Base-by-base conservation (phyloP, 2,888 invertebrate genomes). In the Boloria euphrosyne region DNA sequence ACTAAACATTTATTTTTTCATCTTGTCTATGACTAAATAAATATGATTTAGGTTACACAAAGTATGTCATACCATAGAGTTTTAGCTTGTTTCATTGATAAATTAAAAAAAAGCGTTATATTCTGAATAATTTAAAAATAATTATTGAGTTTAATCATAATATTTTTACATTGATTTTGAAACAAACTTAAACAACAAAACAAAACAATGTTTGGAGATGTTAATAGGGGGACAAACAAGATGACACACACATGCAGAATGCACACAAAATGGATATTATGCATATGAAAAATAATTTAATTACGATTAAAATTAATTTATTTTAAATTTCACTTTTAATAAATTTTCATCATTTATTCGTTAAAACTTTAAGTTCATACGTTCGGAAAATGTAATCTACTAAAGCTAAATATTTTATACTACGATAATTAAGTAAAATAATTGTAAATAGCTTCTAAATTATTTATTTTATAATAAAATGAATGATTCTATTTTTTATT, bases 181-280 rank as follows among this genome's bases (percentile, higher is more conserved):
- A 57, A 61, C 58, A 69, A 47, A 67, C 69, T 59, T 67, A 53
- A 49, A 49, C 55, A 62, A 16, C 17, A 54, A 38, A 46, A 57
- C 17, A 49, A 67, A 66, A 46, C 46, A 43, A 62, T 67, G 59
- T 52, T 43, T 22, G 58, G 63, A 62, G 68, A 54, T 64, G 62
- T 67, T 65, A 69, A 38, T 59, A 57, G 54, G 51, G n/a, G 16
- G 44, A 62, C 55, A 50, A 66, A 50, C 49, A 52, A 51, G 64
- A 59, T 57, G 65, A 65, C 65, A 68, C 62, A 64, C 66, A 67
- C 62, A 74, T 68, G 71, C 71, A 64, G 18, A 47, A 70, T 71
- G 64, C 69, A 64, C 68, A 69, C 67, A 70, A 68, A 66, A 66
- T 60, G 61, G 61, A 47, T 49, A 49, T 31, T 67, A 68, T 68